Base-by-base conservation (phyloP, 1,140 invertebrate species). In the Calycopis cecrops region DNA sequence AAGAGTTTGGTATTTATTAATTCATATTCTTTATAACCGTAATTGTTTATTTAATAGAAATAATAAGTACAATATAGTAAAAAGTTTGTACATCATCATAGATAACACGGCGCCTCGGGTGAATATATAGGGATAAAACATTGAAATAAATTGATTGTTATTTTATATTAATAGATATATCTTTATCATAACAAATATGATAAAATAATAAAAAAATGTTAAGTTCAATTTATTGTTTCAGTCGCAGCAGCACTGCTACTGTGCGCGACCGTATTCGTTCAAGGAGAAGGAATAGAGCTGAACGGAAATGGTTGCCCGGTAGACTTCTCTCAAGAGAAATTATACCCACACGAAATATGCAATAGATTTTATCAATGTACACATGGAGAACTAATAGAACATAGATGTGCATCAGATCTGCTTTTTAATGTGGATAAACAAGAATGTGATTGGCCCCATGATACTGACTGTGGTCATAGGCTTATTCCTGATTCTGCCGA, bases 311-410 rank as follows among this genome's bases (percentile, higher is more conserved):
- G 61, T 18, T 66, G 64, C 35, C 61, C 64, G 14, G 28, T 48
- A 60, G 64, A 66, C 10, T 59, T 57, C 16, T 58, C 4, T 35
- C 37, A 50, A 34, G 64, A 66, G 53, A 49, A 58, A 48, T 55
- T 66, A 9, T 55, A 61, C 35, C 52, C 65, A 8, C 76, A 81
- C 42, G 54, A 65, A 63, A 49, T 68, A 34, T 81, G 78, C 47
- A 65, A 71, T 14, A 69, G 70, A 48, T 81, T 71, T 49, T 81
- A 79, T 50, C 69, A 73, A 54, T 81, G 78, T 18, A 35, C 52
- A 18, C 60, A 65, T 49, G 78, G 78, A 35, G 42, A 59, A 17
- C 52, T 71, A 33, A 53, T 73, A 2, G 48, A 49, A 51, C 42
- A 64, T n/a, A 55, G 37, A 16, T 76, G 76, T 52, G 59, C 64